These are phyloP conservation scores for Pipistrellus pygmaeus DNA, from an alignment of 2,797 vertebrate species.

Conservation along the genomic window DNA sequence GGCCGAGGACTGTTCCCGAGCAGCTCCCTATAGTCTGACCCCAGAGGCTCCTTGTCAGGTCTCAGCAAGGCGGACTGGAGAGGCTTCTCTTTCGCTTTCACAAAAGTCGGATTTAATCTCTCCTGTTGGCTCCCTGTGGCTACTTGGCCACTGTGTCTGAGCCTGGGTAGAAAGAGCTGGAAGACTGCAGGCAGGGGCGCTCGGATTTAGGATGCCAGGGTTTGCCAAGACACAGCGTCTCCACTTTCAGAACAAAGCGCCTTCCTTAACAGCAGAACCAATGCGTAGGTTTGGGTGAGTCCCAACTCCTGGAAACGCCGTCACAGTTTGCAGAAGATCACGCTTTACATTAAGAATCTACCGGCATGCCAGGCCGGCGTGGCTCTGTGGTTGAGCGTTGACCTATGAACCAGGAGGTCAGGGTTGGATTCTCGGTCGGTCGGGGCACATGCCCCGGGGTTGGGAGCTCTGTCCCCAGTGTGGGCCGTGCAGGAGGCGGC, in stretches of 20 bases:
- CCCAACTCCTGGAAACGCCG: not conserved
- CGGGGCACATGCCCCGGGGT: too few species aligned
- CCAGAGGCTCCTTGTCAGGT: not conserved
- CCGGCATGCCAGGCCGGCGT: too few species aligned
- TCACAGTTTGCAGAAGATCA: not conserved
- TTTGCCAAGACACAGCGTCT: not conserved
- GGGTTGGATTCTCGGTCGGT: too few species aligned
- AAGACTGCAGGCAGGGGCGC: not conserved
- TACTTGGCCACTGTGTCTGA: not conserved
- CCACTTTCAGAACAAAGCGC: not conserved
- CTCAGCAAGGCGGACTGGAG: not conserved
- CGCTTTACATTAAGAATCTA: not conserved
- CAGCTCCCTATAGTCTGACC: not conserved
- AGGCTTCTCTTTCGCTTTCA: not conserved
- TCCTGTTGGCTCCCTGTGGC: not conserved
- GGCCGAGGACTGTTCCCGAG: not conserved
- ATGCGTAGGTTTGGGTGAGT: not conserved
- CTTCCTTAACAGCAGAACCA: not conserved
- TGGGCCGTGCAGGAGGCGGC: too few species aligned
- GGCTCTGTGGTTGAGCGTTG: too few species aligned
- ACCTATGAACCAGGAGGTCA: too few species aligned
- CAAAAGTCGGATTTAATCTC: not conserved
- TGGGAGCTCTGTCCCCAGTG: too few species aligned
- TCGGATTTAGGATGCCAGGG: not conserved
- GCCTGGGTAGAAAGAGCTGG: not conserved